These are phyloP conservation scores for Trichonephila clavata DNA, from an alignment of 1,140 invertebrate genomes.

Conservation along the genomic window DNA sequence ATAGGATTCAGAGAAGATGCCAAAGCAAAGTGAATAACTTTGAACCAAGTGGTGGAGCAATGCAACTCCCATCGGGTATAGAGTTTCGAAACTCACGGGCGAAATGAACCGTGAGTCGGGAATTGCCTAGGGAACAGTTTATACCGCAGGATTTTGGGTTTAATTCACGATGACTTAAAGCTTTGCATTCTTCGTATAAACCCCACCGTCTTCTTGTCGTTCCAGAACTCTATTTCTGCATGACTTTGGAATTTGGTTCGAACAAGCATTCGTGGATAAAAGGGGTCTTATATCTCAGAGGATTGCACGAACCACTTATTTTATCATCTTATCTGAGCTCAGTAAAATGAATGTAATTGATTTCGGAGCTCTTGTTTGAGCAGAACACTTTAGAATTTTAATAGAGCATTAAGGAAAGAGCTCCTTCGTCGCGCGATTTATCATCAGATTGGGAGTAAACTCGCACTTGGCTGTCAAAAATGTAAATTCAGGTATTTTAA, in stretches of 20 bases:
- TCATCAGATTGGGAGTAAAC: not conserved
- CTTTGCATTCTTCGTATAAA: slow-evolving; percentile 48
- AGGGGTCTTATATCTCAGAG: not conserved
- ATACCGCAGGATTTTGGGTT: slow-evolving; percentile 52
- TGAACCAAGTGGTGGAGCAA: not conserved
- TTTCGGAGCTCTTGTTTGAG: not conserved
- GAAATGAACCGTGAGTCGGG: slow-evolving; percentile 56
- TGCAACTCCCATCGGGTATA: slow-evolving; percentile 34
- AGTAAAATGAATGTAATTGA: slow-evolving; percentile 34
- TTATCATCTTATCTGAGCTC: not conserved
- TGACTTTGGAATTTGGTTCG: not conserved
- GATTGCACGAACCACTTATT: not conserved
- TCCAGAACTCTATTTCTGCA: slow-evolving; percentile 6
- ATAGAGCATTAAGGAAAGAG: not conserved
- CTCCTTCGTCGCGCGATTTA: not conserved
- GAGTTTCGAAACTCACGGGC: slow-evolving; percentile 48
- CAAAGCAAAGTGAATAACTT: slow-evolving; percentile 42
- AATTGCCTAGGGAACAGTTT: slow-evolving; percentile 42
- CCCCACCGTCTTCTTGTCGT: slow-evolving; percentile 12
- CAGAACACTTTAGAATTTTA: not conserved
- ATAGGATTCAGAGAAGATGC: slow-evolving; percentile 30
- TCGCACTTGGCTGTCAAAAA: not conserved
- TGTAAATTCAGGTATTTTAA: not conserved
- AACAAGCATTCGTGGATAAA: slow-evolving; percentile 32
- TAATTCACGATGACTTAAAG: slow-evolving; percentile 62